Evolutionary conservation across 2,113 vertebrate species (phyloP).

Genomic region (Nannobrachium achirus): DNA sequence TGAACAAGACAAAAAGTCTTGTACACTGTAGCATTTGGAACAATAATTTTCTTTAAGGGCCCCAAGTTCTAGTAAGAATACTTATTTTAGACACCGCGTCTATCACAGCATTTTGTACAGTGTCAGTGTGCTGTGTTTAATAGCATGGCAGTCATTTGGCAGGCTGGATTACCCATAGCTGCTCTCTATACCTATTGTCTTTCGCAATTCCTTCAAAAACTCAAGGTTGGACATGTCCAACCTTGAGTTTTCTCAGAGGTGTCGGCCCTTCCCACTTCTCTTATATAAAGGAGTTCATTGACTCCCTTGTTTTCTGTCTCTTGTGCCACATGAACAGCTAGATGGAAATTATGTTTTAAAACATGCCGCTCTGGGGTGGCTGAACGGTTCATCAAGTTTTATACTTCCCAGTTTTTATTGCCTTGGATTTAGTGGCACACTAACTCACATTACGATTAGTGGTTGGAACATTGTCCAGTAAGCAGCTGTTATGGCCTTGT

Average conservation of each 20-base stretch:
- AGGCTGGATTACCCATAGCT: too few species aligned
- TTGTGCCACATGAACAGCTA: not conserved
- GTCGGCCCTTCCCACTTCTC: slow-evolving; percentile 11
- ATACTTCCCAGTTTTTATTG: slow-evolving; percentile 8
- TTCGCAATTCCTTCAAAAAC: too few species aligned
- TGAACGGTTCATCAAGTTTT: slow-evolving; percentile 10
- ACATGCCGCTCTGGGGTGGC: not conserved
- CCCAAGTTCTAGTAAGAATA: too few species aligned
- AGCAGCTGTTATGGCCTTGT: slow-evolving; percentile 12
- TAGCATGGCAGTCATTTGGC: not conserved
- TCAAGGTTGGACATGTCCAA: slow-evolving; percentile 1
- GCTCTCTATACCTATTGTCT: not conserved
- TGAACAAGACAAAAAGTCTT: too few species aligned
- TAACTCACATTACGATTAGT: slow-evolving; percentile 7
- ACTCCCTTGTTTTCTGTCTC: slow-evolving; percentile 23
- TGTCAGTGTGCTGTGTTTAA: slow-evolving; percentile 22
- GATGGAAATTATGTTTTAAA: slow-evolving; percentile 14
- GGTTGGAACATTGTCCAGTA: not conserved
- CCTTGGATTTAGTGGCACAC: slow-evolving; percentile 12
- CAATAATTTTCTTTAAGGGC: too few species aligned
- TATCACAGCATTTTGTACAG: slow-evolving; percentile 29
- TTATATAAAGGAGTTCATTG: slow-evolving; percentile 15
- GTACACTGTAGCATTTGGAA: too few species aligned
- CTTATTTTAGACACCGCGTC: slow-evolving; percentile 28
- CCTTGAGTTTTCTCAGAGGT: not conserved